Evolutionary conservation across 2,888 invertebrate species (phyloP).

Genomic region (Galeopsomyia nigrocyanea): DNA sequence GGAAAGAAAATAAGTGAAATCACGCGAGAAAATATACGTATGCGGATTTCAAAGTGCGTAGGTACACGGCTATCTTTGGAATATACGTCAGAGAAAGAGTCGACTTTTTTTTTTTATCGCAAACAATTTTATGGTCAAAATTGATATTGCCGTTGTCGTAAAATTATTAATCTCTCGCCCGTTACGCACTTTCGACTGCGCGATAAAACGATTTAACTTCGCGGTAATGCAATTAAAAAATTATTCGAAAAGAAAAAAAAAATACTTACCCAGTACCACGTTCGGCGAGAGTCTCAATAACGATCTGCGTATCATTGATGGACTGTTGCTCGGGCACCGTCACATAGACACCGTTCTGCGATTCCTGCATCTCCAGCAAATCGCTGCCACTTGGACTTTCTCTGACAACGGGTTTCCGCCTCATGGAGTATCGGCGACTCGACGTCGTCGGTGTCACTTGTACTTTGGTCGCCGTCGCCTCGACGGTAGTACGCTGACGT

Average conservation of each 20-base stretch:
- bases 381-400: conserved; percentile 43
- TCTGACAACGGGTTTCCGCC: not conserved
- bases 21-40: too few relatives aligned
- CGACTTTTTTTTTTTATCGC: too few relatives aligned
- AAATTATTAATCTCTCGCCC: too few relatives aligned
- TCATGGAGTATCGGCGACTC: not conserved
- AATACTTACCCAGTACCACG: conserved; percentile 23
- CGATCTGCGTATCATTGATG: conserved; percentile 46
- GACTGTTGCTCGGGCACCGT: conserved; percentile 48
- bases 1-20: too few relatives aligned
- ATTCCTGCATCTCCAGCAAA: conserved; percentile 60
- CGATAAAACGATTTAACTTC: too few relatives aligned
- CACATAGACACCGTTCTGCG: conserved; percentile 59
- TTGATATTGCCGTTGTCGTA: too few relatives aligned
- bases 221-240: too few relatives aligned
- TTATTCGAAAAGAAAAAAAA: not conserved
- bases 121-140: too few relatives aligned
- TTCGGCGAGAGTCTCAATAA: conserved; percentile 38
- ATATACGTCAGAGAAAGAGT: not conserved
- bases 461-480: not conserved
- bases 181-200: too few relatives aligned
- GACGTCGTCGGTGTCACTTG: not conserved
- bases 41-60: too few relatives aligned
- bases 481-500: conserved; percentile 21
- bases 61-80: too few relatives aligned